phyloP scores from a whole-genome alignment of 2,888 invertebrate genomes.

The Tholera decimalis region DNA sequence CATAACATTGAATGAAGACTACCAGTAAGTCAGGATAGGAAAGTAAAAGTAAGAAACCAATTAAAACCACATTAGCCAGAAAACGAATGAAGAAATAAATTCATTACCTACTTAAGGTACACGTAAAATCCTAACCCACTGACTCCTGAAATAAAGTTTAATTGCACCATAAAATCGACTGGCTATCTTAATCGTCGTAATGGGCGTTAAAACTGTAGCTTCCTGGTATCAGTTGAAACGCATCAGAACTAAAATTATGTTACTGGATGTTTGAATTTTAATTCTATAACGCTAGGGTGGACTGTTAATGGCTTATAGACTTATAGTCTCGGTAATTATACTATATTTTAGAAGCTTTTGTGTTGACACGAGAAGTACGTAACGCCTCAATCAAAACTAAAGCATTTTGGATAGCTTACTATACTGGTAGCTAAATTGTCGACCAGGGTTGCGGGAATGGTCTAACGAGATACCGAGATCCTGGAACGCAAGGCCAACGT shows the following conservation, averaged over 20 bases:
- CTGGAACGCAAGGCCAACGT: no score
- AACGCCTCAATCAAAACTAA: not conserved
- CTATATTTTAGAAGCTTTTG: conserved; percentile 15
- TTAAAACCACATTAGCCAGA: not conserved
- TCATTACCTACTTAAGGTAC: not conserved
- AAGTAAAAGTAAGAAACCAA: not conserved
- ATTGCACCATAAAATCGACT: conserved; percentile 23
- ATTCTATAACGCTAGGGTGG: conserved; percentile 32
- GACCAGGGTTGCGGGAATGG: no score
- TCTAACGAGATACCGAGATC: no score
- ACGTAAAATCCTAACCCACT: conserved; percentile 5
- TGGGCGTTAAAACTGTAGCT: conserved; percentile 25
- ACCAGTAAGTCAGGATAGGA: no score
- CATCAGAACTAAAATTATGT: conserved; percentile 22
- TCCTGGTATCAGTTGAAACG: conserved; percentile 26
- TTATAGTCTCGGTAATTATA: conserved; percentile 24
- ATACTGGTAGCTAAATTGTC: not conserved
- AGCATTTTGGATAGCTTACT: not conserved
- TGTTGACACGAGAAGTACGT: no score
- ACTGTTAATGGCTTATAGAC: conserved; percentile 23
- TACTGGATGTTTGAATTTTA: conserved; percentile 35
- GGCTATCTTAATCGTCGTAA: conserved; percentile 23
- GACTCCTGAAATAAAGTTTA: conserved; percentile 17
- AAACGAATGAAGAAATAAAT: conserved; percentile 2
- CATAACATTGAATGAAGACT: not conserved